Conservation (phyloP, 1,140 invertebrate species). For the Trachymyrmex cornetzi region DNA sequence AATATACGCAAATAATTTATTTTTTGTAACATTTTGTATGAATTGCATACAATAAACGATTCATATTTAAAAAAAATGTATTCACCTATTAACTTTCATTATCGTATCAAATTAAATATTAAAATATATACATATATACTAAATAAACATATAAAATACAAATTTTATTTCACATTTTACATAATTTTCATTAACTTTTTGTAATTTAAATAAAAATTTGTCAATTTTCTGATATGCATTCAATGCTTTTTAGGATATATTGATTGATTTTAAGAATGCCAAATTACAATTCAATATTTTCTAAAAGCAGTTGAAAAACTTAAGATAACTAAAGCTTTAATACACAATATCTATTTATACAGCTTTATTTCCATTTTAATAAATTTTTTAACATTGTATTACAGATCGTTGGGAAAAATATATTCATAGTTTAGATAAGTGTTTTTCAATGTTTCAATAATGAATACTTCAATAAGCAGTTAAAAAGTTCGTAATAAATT, state of each 20-base stretch:
- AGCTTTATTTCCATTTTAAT: slow-evolving; percentile 3
- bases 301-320: slow-evolving; percentile 4
- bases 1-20: slow-evolving; percentile 26
- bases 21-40: slow-evolving; percentile 14
- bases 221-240: neutral
- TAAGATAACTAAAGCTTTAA: slow-evolving; percentile 19
- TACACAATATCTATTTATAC: neutral
- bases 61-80: neutral
- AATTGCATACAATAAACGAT: slow-evolving; percentile 25
- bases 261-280: neutral
- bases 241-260: neutral
- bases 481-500: slow-evolving; percentile 21
- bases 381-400: neutral
- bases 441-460: slow-evolving; percentile 36
- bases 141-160: neutral
- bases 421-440: neutral
- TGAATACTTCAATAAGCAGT: slow-evolving; percentile 27
- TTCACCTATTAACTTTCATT: neutral
- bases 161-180: neutral
- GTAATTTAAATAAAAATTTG: neutral
- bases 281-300: slow-evolving; percentile 15
- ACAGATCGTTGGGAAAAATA: neutral
- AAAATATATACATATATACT: too few species aligned
- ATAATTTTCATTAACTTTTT: neutral
- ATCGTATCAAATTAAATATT: too few species aligned